Evolutionary conservation across 2,113 vertebrate genomes (phyloP).

Genomic region (Amphilophus citrinellus): DNA sequence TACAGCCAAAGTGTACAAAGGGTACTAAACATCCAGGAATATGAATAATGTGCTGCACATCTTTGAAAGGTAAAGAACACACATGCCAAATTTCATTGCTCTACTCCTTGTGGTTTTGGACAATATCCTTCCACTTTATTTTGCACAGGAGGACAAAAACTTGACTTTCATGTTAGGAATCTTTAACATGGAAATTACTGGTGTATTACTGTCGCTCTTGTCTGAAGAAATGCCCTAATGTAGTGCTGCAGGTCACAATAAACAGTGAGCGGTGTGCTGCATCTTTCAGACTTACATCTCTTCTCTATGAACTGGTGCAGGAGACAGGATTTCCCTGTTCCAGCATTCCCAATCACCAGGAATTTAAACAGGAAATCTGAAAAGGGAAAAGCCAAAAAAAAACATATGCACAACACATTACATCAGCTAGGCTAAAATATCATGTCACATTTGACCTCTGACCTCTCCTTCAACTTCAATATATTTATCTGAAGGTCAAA

Average conservation of each 20-base stretch:
- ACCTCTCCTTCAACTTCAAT: too few relatives aligned
- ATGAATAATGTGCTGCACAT: too few relatives aligned
- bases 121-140: too few relatives aligned
- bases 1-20: too few relatives aligned
- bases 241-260: not conserved
- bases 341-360: conserved; percentile 93
- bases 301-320: conserved; percentile 94
- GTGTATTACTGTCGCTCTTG: not conserved
- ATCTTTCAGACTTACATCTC: conserved; percentile 86
- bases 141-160: not conserved
- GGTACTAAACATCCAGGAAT: too few relatives aligned
- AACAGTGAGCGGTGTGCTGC: not conserved
- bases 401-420: not conserved
- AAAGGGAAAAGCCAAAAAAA: conserved; percentile 7
- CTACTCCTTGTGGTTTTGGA: too few relatives aligned
- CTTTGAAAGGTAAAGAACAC: too few relatives aligned
- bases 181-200: conserved; percentile 2
- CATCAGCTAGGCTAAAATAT: not conserved
- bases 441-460: too few relatives aligned
- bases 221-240: not conserved
- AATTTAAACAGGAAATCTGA: conserved; percentile 96
- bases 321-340: conserved; percentile 90
- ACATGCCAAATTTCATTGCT: too few relatives aligned
- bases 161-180: not conserved
- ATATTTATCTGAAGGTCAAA: too few relatives aligned